phyloP scores from a whole-genome alignment of 2,797 vertebrate species.

The Chaenodraco wilsoni region DNA sequence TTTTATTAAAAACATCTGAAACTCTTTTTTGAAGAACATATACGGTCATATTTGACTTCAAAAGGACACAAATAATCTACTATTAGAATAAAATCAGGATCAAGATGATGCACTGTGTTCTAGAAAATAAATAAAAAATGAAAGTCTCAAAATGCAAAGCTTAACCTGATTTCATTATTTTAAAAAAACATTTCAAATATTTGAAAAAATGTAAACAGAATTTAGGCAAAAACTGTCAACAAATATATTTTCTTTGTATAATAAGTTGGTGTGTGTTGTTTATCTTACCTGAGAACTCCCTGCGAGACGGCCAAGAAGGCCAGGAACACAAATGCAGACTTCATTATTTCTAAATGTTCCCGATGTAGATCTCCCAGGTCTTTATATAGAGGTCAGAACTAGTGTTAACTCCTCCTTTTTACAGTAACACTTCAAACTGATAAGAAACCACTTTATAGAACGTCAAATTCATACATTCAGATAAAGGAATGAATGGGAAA shows the following conservation, averaged over 20 bases:
- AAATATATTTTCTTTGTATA: neutral
- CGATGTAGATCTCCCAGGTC: neutral
- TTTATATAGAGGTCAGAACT: constrained; percentile 12
- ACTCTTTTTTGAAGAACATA: too few species aligned
- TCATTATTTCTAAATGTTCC: constrained; percentile 32
- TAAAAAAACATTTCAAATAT: neutral
- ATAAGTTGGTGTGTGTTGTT: neutral
- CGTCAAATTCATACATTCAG: neutral
- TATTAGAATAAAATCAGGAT: neutral
- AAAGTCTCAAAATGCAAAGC: neutral
- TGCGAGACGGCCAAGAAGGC: constrained; percentile 8
- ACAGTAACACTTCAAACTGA: constrained; percentile 18
- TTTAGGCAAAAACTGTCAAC: neutral
- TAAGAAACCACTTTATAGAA: constrained; percentile 36
- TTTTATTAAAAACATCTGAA: too few species aligned
- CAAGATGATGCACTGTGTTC: too few species aligned
- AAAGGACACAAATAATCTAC: neutral
- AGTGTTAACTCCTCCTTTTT: constrained; percentile 1
- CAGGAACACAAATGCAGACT: constrained; percentile 26
- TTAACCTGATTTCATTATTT: neutral
- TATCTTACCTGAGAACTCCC: constrained; percentile 30
- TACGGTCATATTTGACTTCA: too few species aligned
- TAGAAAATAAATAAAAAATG: too few species aligned
- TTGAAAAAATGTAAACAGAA: neutral
- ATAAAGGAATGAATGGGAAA: constrained; percentile 27